A percentile compares a stretch with the other conserved stretches of the same genome.
phyloP scores from a whole-genome alignment of 2,113 vertebrate species.

The Orthonyx spaldingii region DNA sequence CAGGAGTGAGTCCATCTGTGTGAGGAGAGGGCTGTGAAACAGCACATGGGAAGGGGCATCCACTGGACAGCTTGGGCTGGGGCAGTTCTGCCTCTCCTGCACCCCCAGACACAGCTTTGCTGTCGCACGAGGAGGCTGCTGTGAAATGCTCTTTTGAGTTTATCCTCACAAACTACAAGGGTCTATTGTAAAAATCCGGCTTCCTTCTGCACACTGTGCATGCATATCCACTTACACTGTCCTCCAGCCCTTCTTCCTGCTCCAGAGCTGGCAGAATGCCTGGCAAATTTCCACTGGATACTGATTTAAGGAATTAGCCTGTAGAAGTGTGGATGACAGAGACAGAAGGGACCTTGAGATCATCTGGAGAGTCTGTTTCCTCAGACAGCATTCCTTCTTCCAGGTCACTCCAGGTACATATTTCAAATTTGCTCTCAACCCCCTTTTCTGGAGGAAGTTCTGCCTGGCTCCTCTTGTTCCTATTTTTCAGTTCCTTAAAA shows the following conservation, averaged over 20 bases:
- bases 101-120: not conserved
- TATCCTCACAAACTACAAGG: not conserved
- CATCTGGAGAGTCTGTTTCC: not conserved
- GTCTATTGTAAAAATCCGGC: not conserved
- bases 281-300: not conserved
- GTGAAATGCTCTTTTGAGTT: not conserved
- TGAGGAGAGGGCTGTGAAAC: not conserved
- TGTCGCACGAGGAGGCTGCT: not conserved
- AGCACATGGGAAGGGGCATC: not conserved
- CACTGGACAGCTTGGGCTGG: rapidly evolving
- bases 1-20: not conserved
- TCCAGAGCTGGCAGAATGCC: not conserved
- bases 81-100: not conserved
- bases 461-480: not conserved
- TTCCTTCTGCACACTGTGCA: not conserved
- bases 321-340: not conserved
- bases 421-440: not conserved
- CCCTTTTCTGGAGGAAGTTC: not conserved
- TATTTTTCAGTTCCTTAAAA: not conserved
- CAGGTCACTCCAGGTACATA: not conserved
- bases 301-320: not conserved
- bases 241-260: not conserved
- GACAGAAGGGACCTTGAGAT: conserved; percentile 8
- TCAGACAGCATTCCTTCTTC: not conserved
- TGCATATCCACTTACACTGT: not conserved